Evolutionary conservation across 1,140 invertebrate species (phyloP), one percentile per base, ranked within the genome.

Genomic region (Lycorma delicatula): DNA sequence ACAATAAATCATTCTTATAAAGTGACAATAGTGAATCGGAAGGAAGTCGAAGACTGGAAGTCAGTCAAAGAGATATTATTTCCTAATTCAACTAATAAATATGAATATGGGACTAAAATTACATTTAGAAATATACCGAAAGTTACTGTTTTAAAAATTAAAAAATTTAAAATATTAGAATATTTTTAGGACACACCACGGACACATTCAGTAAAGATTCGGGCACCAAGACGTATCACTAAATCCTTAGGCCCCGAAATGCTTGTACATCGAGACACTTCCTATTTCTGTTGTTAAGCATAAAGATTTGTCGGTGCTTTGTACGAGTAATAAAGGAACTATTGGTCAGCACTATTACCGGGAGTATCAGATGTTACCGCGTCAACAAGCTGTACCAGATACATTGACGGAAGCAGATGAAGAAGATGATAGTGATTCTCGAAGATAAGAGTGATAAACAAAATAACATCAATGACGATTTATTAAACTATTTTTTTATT

Each of bases 1-100:
- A 36, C 28, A 41, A 28, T 23, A 12, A 51, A 58, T 23, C 18
- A n/a, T 51, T 31, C 29, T 26, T 58, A 51, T 51, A 41, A 58
- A 7, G 47, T 49, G 6, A 27, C 38, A 16, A 38, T 16, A 41
- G 2, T 58, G 16, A 34, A 36, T 20, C 18, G 22, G 26, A 12
- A 22, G 38, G 47, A 38, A 50, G 50, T 58, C 41, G 23, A 44
- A 22, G 41, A 44, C 23, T 44, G 41, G 41, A 44, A 44, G 41
- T 20, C 41, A 20, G 41, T 44, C 23, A 16, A 44, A 44, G 41
- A 44, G 23, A 20, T 22, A 22, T 20, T 44, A 44, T 44, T 44
- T 22, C 41, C 41, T 44, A 22, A 16, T 44, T 20, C 41, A 44
- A 44, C 7, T 16, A 44, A 44, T 22, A 44, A 22, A 22, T 44